Conservation (phyloP, 1,140 invertebrate species). For the Drosophila hydei region DNA sequence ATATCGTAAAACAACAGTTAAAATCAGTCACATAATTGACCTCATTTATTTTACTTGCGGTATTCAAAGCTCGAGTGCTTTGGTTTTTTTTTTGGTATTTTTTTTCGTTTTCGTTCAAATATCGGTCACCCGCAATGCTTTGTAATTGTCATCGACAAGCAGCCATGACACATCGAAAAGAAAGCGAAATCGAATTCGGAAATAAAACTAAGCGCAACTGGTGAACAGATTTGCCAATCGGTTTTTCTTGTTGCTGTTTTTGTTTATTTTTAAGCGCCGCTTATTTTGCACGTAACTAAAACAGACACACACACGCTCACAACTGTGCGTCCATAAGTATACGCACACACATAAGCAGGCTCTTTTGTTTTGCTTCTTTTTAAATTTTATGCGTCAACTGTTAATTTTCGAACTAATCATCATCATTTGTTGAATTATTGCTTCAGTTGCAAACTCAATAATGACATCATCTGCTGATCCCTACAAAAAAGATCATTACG, state of each 20-base stretch:
- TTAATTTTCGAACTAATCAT: constrained; percentile 51
- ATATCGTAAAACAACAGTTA: constrained; percentile 15
- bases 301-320: constrained; percentile 32
- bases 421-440: constrained; percentile 60
- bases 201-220: constrained; percentile 54
- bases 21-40: constrained; percentile 50
- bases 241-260: constrained; percentile 5
- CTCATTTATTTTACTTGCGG: constrained; percentile 41
- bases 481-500: constrained; percentile 66
- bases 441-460: constrained; percentile 57
- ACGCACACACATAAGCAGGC: background rate
- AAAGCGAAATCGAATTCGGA: constrained; percentile 61
- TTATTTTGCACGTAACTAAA: constrained; percentile 47
- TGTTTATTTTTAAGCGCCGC: constrained; percentile 41
- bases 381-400: constrained; percentile 21
- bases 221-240: constrained; percentile 7
- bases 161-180: constrained; percentile 70
- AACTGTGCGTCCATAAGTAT: background rate
- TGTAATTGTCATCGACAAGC: constrained; percentile 63
- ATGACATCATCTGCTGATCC: constrained; percentile 58
- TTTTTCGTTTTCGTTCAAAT: constrained; percentile 38
- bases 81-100: constrained; percentile 46
- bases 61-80: constrained; percentile 46
- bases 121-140: constrained; percentile 47
- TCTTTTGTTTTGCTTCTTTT: background rate